Evolutionary conservation across 2,113 vertebrate species (phyloP), one percentile per base, ranked within the genome.

Genomic region (Cyprinodon variegatus): DNA sequence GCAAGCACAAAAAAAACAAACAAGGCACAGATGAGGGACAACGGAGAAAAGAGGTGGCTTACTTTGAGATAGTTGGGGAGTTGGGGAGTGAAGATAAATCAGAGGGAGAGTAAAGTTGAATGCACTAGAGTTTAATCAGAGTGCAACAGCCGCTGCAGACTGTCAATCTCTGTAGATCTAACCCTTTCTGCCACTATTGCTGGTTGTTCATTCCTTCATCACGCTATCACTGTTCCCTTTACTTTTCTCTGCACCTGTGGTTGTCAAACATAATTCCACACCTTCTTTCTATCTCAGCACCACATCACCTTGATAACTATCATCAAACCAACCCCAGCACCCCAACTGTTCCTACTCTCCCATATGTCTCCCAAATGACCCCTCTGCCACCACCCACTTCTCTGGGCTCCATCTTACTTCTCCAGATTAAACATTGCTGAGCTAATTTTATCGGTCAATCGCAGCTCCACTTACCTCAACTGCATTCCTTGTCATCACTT

Each of bases 261-360:
- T 45, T 82, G 83, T 90, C 74, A 88, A 67, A 83, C 70, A 76
- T 77, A 82, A 84, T 79, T 76, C 72, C 63, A 68, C 59, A 71
- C 62, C 70, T 72, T 48, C 39, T 62, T 53, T 82, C 76, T 74
- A 14, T 83, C 62, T 46, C 61, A 65, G 59, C 72, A 60, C 57
- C 43, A n/a, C 53, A 70, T 77, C 65, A 64, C 77, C 81, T 78
- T 66, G 82, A 84, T 79, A 77, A 60, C 84, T 79, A 74, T 87
- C 71, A 86, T 88, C 83, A 77, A 62, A 60, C 64, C 38, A 74
- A 70, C 61, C 59, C 65, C 39, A 74, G 68, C 64, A 65, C 68
- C 50, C 36, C 12, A 3, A 70, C 48, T 72, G 63, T 61, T 40
- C 39, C 63, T 6, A 0, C 64, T 64, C 72, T 61, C 46, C 61